Conservation (phyloP, 2,888 invertebrate genomes). For the Sphaerophoria taeniata region DNA sequence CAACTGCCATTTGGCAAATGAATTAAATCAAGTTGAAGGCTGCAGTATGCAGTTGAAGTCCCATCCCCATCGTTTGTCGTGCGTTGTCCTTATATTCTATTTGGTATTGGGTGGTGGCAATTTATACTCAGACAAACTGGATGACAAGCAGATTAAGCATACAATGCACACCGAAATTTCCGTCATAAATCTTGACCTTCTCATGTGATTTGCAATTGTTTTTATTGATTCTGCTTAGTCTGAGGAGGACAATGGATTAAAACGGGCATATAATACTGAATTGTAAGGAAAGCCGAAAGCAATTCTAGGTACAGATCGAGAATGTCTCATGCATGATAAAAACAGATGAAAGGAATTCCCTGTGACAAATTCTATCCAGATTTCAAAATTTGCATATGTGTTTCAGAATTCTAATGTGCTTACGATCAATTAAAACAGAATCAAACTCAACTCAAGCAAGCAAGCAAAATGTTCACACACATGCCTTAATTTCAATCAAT, state of each 20-base stretch:
- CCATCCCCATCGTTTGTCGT: constrained; percentile 1
- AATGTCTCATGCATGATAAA: constrained; percentile 5
- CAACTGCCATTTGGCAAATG: constrained; percentile 69
- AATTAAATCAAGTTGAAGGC: constrained; percentile 72
- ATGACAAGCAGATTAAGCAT: constrained; percentile 55
- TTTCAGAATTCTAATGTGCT: constrained; percentile 27
- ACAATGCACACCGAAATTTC: constrained; percentile 69
- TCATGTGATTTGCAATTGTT: constrained; percentile 71
- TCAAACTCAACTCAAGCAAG: constrained; percentile 52
- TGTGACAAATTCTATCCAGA: constrained; percentile 51
- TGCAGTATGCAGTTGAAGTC: constrained; percentile 17
- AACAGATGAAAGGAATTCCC: constrained; percentile 34
- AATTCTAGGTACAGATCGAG: constrained; percentile 4
- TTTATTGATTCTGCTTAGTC: constrained; percentile 53
- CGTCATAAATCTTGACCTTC: constrained; percentile 72
- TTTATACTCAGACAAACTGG: constrained; percentile 68
- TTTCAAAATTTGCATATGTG: constrained; percentile 31
- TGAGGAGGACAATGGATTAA: not conserved
- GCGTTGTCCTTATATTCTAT: no score
- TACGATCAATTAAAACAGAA: constrained; percentile 60
- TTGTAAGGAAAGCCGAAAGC: constrained; percentile 4
- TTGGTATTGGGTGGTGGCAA: constrained; percentile 38
- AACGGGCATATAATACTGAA: not conserved
- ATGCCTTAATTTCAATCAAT: no score
- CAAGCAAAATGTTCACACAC: constrained; percentile 45